phyloP scores from a whole-genome alignment of 1,140 invertebrate species.

The Ridgeia piscesae region DNA sequence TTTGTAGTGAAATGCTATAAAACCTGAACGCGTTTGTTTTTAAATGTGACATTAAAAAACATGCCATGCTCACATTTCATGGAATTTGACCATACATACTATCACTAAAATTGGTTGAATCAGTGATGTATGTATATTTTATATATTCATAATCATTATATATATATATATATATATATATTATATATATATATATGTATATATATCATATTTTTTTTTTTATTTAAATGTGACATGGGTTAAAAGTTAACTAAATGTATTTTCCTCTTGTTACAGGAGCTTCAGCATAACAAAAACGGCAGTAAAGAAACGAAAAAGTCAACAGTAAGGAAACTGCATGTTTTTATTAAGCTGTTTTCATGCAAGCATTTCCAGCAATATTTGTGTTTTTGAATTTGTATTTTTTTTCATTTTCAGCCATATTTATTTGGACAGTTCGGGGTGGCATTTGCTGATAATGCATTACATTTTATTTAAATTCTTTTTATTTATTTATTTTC shows the following conservation, averaged over 20 bases:
- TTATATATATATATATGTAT: no score
- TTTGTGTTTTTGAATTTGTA: constrained; percentile 45
- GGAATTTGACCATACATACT: no score
- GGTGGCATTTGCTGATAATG: constrained; percentile 57
- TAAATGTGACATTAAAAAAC: no score
- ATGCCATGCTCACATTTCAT: no score
- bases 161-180: no score
- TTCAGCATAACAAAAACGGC: constrained; percentile 13
- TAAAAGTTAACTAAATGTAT: background rate
- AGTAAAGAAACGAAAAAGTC: constrained; percentile 52
- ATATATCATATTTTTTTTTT: no score
- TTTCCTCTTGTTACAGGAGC: background rate
- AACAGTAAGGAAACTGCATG: constrained; percentile 33
- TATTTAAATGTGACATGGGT: background rate
- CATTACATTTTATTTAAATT: background rate
- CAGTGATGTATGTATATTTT: no score
- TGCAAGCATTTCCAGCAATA: constrained; percentile 10
- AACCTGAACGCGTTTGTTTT: no score
- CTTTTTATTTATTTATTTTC: no score
- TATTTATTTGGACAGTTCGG: background rate
- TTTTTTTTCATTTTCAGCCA: background rate
- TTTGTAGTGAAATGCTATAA: no score
- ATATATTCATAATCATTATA: no score
- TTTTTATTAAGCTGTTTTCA: constrained; percentile 2
- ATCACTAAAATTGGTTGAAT: no score